Conservation (phyloP, 2,113 vertebrate genomes). For the Corythaeola cristata region DNA sequence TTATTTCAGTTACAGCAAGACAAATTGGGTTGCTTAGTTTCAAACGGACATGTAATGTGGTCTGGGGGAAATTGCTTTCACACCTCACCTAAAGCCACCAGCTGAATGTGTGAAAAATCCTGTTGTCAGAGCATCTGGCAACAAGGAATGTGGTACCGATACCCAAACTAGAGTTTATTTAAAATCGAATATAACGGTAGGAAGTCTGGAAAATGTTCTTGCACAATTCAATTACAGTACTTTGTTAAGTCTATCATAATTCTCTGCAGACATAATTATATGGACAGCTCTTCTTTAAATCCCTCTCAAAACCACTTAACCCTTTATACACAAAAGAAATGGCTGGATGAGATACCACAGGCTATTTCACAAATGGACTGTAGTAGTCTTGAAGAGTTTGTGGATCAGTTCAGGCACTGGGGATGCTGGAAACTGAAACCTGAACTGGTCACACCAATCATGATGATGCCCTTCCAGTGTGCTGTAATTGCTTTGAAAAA, state of each 20-base stretch:
- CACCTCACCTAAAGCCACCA: background rate
- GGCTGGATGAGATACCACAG: background rate
- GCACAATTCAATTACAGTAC: background rate
- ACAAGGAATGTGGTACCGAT: background rate
- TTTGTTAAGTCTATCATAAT: background rate
- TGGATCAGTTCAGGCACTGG: background rate
- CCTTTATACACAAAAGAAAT: background rate
- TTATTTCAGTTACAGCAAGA: background rate
- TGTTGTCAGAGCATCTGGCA: background rate
- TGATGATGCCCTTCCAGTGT: background rate
- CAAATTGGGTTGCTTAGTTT: background rate
- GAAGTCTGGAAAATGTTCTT: background rate
- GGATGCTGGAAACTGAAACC: background rate
- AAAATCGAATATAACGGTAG: background rate
- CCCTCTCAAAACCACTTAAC: background rate
- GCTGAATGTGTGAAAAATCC: constrained; percentile 5
- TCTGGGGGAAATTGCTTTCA: constrained; percentile 13
- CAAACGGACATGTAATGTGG: background rate
- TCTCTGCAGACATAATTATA: constrained; percentile 37
- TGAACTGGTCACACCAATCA: background rate
- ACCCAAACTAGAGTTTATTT: background rate
- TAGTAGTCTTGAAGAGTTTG: background rate
- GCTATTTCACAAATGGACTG: background rate
- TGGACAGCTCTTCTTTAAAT: constrained; percentile 24
- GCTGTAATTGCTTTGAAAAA: background rate